Percentiles rank a stretch among this genome's conserved stretches.
Conservation (phyloP, 2,113 vertebrate genomes). For the Sceloporus undulatus region DNA sequence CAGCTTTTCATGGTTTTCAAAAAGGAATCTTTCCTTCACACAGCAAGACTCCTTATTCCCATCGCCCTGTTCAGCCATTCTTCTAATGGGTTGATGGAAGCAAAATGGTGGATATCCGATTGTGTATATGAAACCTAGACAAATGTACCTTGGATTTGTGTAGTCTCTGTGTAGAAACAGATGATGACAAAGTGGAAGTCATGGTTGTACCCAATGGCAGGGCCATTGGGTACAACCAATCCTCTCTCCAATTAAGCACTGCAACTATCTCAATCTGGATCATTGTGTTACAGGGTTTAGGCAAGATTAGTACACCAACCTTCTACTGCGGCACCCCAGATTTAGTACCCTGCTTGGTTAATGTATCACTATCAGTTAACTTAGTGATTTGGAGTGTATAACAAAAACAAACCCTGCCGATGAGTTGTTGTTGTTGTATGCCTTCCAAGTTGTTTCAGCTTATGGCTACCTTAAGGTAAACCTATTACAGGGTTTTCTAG, state of each 20-base stretch:
- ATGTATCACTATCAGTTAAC: not conserved
- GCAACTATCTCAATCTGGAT: not conserved
- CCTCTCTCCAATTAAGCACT: not conserved
- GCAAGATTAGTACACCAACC: not conserved
- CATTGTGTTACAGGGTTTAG: not conserved
- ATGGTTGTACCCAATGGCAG: not conserved
- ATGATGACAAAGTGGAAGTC: too few species aligned
- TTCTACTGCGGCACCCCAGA: not conserved
- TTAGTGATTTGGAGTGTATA: not conserved
- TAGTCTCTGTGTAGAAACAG: not conserved
- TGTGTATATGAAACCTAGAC: not conserved
- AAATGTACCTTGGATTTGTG: not conserved
- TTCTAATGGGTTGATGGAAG: not conserved
- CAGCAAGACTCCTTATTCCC: too few species aligned
- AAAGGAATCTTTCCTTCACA: not conserved
- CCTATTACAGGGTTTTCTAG: too few species aligned
- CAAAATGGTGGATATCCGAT: not conserved
- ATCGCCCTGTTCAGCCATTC: not conserved
- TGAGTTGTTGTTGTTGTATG: too few species aligned
- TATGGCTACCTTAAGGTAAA: too few species aligned
- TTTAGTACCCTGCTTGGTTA: not conserved
- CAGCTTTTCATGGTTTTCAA: too few species aligned
- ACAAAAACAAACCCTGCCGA: not conserved
- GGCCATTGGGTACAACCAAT: not conserved
- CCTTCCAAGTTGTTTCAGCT: too few species aligned